Conservation (phyloP, 1,140 invertebrate genomes). For the Bombus soroeensis region DNA sequence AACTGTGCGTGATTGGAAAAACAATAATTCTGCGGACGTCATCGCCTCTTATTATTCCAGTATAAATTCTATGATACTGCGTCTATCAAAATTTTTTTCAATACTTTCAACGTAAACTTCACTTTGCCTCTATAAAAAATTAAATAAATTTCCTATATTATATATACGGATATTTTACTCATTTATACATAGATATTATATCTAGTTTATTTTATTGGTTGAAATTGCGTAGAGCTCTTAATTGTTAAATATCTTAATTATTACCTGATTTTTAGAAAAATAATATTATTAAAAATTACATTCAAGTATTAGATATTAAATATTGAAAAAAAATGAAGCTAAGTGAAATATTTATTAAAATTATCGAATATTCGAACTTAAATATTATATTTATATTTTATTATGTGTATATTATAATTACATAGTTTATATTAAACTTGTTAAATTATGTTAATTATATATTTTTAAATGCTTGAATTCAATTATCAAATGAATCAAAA, state of each 20-base stretch:
- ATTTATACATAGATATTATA: neutral
- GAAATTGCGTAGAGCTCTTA: neutral
- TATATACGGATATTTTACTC: neutral
- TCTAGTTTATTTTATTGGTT: neutral
- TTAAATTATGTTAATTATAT: no score
- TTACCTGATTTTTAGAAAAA: neutral
- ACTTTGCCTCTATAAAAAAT: neutral
- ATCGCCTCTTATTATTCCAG: neutral
- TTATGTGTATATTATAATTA: no score
- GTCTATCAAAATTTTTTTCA: neutral
- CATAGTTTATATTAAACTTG: no score
- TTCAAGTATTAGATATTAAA: neutral
- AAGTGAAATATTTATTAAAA: neutral
- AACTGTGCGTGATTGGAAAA: constrained; percentile 12
- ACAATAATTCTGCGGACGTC: constrained; percentile 19
- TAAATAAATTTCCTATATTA: neutral
- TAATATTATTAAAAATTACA: neutral
- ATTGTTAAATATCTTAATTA: neutral
- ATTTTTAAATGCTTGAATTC: no score
- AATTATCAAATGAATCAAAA: no score
- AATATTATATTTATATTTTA: neutral
- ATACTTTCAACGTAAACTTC: neutral
- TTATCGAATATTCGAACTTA: neutral
- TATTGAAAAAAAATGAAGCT: neutral
- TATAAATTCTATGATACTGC: neutral